Conservation (phyloP, 2,888 invertebrate species). For the Germaria angustata region DNA sequence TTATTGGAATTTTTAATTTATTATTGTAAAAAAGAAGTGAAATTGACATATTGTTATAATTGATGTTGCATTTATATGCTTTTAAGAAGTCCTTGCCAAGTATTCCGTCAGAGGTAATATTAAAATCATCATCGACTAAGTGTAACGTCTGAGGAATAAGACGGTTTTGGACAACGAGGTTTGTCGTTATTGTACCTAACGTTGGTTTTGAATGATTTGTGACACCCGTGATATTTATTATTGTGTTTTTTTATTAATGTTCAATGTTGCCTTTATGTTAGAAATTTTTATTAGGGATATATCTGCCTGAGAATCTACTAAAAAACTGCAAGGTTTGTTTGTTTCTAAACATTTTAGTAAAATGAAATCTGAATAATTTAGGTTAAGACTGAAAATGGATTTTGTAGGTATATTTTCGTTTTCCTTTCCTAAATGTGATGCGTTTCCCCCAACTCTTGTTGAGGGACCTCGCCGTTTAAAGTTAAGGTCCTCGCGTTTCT, state of each 20-base stretch:
- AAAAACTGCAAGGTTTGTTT: background rate
- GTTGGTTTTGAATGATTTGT: background rate
- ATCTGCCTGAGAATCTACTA: conserved; percentile 21
- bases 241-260: background rate
- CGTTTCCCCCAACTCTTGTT: background rate
- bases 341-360: background rate
- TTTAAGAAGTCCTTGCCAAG: background rate
- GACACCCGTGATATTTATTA: background rate
- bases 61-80: background rate
- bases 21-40: background rate
- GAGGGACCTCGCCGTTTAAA: conserved; percentile 5
- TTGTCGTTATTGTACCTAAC: background rate
- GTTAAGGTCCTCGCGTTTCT: conserved; percentile 17
- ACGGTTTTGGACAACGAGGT: background rate
- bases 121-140: background rate
- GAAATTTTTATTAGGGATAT: conserved; percentile 5
- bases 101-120: background rate
- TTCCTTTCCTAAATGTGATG: background rate
- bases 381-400: conserved; percentile 9
- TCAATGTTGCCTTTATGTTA: background rate
- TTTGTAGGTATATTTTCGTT: too few species aligned
- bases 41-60: background rate
- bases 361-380: conserved; percentile 17
- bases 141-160: background rate
- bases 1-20: background rate